phyloP scores from a whole-genome alignment of 2,888 invertebrate genomes.

The Fragum fragum region DNA sequence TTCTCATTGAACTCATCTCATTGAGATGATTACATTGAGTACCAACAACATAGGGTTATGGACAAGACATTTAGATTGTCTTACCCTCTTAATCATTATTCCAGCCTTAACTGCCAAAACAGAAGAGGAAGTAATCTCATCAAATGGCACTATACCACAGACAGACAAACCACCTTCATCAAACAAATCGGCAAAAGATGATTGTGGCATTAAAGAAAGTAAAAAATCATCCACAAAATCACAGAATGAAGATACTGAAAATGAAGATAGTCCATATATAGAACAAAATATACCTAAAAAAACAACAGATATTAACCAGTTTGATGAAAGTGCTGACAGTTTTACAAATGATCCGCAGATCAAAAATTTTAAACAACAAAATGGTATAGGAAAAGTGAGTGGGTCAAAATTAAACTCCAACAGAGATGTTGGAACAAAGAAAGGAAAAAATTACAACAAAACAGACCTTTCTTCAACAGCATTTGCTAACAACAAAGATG shows the following conservation, averaged over 20 bases:
- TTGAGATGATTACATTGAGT: no score
- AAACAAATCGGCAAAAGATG: conserved; percentile 57
- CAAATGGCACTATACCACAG: conserved; percentile 81
- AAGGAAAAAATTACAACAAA: conserved; percentile 81
- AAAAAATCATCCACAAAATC: conserved; percentile 71
- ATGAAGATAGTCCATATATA: conserved; percentile 83
- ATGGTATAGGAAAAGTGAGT: conserved; percentile 74
- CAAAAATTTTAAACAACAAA: conserved; percentile 80
- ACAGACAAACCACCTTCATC: conserved; percentile 72
- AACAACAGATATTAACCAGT: conserved; percentile 83
- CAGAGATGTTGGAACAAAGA: conserved; percentile 80
- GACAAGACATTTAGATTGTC: neutral
- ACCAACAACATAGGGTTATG: no score
- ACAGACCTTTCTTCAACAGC: conserved; percentile 76
- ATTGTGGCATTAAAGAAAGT: conserved; percentile 35
- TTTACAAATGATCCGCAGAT: conserved; percentile 81
- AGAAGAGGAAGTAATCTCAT: conserved; percentile 86
- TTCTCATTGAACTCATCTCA: neutral
- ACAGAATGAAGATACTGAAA: conserved; percentile 75
- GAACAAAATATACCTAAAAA: conserved; percentile 82
- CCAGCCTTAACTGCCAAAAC: conserved; percentile 85
- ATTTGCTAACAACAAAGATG: conserved; percentile 85
- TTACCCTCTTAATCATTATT: conserved; percentile 36
- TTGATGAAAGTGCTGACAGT: conserved; percentile 82
- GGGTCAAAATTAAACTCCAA: conserved; percentile 82